phyloP scores from a whole-genome alignment of 2,888 invertebrate genomes.

The Parnassius glacialis region DNA sequence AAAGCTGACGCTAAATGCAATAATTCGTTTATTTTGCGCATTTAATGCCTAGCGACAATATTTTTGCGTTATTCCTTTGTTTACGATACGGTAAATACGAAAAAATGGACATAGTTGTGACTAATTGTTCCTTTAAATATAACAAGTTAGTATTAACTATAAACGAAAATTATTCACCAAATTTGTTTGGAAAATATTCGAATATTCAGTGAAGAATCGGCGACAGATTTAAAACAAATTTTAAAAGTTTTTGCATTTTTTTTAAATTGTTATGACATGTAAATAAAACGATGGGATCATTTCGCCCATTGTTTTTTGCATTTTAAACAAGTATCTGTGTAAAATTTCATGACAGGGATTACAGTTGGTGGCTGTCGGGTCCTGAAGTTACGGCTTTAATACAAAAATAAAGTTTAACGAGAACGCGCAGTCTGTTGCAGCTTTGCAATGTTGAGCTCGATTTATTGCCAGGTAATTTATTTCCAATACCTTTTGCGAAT shows the following conservation, averaged over 20 bases:
- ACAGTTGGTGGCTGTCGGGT: slow-evolving; percentile 58
- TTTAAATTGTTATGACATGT: slow-evolving; percentile 11
- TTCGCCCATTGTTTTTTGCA: slow-evolving; percentile 28
- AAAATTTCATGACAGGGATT: slow-evolving; percentile 64
- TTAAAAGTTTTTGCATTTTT: no score
- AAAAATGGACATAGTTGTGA: no score
- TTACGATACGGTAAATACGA: not conserved
- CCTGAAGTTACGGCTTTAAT: slow-evolving; percentile 73
- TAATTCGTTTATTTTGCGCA: slow-evolving; percentile 50
- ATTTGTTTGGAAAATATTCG: no score
- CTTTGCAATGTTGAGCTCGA: slow-evolving; percentile 68
- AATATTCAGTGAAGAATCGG: no score
- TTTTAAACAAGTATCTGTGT: slow-evolving; percentile 39
- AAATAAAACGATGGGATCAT: slow-evolving; percentile 22
- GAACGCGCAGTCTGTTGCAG: slow-evolving; percentile 66
- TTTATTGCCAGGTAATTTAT: slow-evolving; percentile 68
- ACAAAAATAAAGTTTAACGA: slow-evolving; percentile 79
- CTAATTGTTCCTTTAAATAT: no score
- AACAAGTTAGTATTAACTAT: no score
- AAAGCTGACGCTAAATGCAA: slow-evolving; percentile 49
- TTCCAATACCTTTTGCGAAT: slow-evolving; percentile 60
- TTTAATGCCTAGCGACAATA: slow-evolving; percentile 41
- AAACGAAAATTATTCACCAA: no score
- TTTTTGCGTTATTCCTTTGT: slow-evolving; percentile 26
- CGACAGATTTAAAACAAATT: no score